Conservation (phyloP, 2,888 invertebrate species). For the Apamea sordens region DNA sequence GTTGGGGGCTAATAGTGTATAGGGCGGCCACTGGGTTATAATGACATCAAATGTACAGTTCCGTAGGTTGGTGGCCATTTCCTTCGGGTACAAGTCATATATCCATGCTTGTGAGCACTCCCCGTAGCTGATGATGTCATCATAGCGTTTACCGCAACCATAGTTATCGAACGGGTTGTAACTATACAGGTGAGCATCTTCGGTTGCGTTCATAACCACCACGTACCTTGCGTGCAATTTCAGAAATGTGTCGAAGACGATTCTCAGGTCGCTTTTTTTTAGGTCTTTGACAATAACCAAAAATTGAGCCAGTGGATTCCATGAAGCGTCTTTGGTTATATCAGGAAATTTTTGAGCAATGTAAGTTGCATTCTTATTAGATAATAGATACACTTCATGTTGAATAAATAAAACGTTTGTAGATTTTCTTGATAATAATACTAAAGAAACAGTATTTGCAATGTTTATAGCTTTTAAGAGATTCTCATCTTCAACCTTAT, state of each 20-base stretch:
- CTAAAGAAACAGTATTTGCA: constrained; percentile 24
- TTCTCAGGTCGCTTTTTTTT: constrained; percentile 49
- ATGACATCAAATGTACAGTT: constrained; percentile 76
- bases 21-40: constrained; percentile 76
- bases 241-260: constrained; percentile 74
- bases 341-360: constrained; percentile 59
- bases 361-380: constrained; percentile 47
- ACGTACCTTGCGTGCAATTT: constrained; percentile 69
- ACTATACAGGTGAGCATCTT: constrained; percentile 73
- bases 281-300: constrained; percentile 71
- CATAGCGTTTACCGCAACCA: constrained; percentile 78
- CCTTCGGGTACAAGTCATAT: constrained; percentile 69
- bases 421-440: constrained; percentile 19
- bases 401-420: constrained; percentile 13
- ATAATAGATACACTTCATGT: constrained; percentile 71
- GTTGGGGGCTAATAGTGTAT: constrained; percentile 43
- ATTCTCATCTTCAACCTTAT: constrained; percentile 35
- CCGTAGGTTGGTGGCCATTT: constrained; percentile 70
- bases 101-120: constrained; percentile 67
- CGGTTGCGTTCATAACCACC: constrained; percentile 71
- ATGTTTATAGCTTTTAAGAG: constrained; percentile 47
- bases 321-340: constrained; percentile 67
- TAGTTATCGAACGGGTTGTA: constrained; percentile 81
- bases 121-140: constrained; percentile 73
- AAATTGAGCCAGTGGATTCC: constrained; percentile 75